phyloP scores from a whole-genome alignment of 2,113 vertebrate genomes.

The Cebidichthys violaceus region DNA sequence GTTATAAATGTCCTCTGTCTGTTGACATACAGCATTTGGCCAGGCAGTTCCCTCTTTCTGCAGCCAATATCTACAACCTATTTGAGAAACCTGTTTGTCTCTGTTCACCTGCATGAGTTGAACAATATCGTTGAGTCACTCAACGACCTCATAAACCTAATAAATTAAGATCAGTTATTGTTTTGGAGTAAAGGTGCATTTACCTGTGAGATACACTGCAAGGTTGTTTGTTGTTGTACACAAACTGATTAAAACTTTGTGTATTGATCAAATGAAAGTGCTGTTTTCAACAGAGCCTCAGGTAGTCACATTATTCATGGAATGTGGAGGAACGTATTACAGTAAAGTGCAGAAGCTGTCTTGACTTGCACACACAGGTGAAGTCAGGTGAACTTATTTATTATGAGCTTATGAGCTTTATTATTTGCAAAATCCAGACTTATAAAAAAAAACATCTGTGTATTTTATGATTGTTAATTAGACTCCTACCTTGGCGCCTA shows the following conservation, averaged over 20 bases:
- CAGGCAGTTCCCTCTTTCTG: conserved; percentile 26
- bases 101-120: conserved; percentile 27
- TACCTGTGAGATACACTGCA: not conserved
- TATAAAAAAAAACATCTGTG: conserved; percentile 8
- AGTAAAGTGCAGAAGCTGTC: conserved; percentile 54
- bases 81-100: conserved; percentile 20
- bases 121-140: conserved; percentile 42
- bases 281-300: not conserved
- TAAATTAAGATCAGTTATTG: conserved; percentile 15
- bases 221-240: not conserved
- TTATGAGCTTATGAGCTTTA: too few relatives aligned
- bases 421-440: not conserved
- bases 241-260: conserved; percentile 4
- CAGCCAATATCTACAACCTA: conserved; percentile 36
- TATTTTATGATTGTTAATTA: conserved; percentile 62
- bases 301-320: conserved; percentile 31
- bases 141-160: conserved; percentile 28
- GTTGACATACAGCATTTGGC: conserved; percentile 49
- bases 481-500: conserved; percentile 36
- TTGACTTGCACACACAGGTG: not conserved
- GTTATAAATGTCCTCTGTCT: conserved; percentile 68
- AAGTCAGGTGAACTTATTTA: not conserved
- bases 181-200: conserved; percentile 37
- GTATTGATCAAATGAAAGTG: conserved; percentile 11
- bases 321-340: conserved; percentile 33